Evolutionary conservation across 2,888 invertebrate species (phyloP).

Genomic region (Drosophila paramelanica): DNA sequence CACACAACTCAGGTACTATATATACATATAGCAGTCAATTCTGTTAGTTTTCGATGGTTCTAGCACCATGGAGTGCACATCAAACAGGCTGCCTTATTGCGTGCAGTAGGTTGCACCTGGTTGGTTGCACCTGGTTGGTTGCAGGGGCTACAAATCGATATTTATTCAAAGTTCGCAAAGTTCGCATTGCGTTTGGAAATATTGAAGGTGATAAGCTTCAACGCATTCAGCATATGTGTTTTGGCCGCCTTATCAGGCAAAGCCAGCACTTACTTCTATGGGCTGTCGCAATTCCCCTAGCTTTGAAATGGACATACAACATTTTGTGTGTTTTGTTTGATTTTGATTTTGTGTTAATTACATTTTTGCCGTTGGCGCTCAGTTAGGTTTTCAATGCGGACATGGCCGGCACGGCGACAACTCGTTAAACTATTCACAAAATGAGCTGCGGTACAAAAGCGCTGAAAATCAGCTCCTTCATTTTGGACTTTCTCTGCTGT

Average conservation of each 20-base stretch:
- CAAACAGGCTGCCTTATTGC: conserved; percentile 36
- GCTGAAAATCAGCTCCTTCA: conserved; percentile 72
- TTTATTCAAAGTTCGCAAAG: not conserved
- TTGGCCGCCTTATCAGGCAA: conserved; percentile 48
- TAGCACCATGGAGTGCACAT: conserved; percentile 27
- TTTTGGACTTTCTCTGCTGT: conserved; percentile 80
- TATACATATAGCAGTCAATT: not conserved
- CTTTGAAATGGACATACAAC: conserved; percentile 40
- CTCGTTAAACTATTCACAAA: conserved; percentile 26
- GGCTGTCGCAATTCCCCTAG: conserved; percentile 45
- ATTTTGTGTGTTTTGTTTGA: conserved; percentile 24
- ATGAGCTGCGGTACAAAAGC: conserved; percentile 77
- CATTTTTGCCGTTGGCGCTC: conserved; percentile 23
- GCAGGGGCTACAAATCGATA: conserved; percentile 1
- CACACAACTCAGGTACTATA: not conserved
- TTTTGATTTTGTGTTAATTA: conserved; percentile 5
- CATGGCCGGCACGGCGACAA: conserved; percentile 24
- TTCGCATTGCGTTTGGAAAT: not conserved
- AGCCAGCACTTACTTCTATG: conserved; percentile 15
- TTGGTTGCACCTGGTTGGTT: too few species aligned
- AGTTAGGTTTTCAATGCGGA: conserved; percentile 43
- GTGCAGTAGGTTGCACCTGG: conserved; percentile 1
- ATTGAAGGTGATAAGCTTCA: not conserved
- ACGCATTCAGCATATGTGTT: conserved; percentile 42
- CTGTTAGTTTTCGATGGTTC: not conserved